Evolutionary conservation across 2,113 vertebrate genomes (phyloP), one percentile per base, ranked within the genome.

Genomic region (Pseudopipra pipra): DNA sequence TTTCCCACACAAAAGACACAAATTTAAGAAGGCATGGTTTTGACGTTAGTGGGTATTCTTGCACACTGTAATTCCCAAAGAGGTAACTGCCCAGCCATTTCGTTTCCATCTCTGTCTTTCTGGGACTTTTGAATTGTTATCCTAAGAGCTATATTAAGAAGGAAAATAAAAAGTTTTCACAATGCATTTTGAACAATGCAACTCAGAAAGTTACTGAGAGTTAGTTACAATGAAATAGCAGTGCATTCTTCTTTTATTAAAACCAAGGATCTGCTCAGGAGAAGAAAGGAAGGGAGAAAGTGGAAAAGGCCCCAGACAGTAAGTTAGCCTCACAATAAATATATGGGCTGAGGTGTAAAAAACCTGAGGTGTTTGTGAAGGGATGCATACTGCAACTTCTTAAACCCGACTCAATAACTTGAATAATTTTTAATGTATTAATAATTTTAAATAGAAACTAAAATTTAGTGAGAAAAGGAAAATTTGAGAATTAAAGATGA

Each of bases 251-350:
- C 54, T 63, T 90, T 68, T 65, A 30, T 55, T 87, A 70, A 81
- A 91, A 33, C 6, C 27, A 52, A 24, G 20, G 13, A 68, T 70
- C 30, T 80, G 12, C 5, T 74, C 28, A 39, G 15, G 24, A 63
- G 11, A 39, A 77, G 49, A 80, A 92, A 58, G 4, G 5, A 58
- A 74, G 8, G 12, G 61, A 79, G 31, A 55, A 71, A 35, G 5
- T 5, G 6, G 2, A 1, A 31, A 66, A 79, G 35, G 15, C 0
- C 2, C 1, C 5, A 39, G 1, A 5, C 41, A 18, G 13, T 44
- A 76, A 55, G 3, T 41, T 61, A 59, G 12, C 24, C 16, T 79
- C 24, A 51, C 24, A 86, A 44, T 52, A 90, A 56, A 51, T 51
- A 47, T 14, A 22, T 7, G 5, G 8, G 6, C 10, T 77, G 41